Conservation (phyloP, 2,113 vertebrate species). For the Archocentrus centrarchus region DNA sequence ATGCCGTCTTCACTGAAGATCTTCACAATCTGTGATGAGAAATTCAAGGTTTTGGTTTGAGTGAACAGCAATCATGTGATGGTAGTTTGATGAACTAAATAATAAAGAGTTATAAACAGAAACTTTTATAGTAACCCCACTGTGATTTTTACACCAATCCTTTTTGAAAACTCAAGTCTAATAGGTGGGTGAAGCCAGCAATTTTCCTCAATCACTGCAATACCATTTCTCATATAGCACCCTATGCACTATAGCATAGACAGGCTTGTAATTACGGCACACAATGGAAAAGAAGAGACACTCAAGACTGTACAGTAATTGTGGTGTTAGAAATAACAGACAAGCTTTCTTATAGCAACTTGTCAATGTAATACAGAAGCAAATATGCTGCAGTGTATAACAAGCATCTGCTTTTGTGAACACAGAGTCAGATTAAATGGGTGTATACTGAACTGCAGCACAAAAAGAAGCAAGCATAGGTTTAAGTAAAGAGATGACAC, state of each 20-base stretch:
- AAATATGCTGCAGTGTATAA: slow-evolving; percentile 48
- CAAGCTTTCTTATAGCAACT: slow-evolving; percentile 52
- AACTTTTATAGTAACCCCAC: not conserved
- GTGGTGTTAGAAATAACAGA: slow-evolving; percentile 66
- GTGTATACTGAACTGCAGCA: slow-evolving; percentile 9
- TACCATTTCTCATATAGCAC: slow-evolving; percentile 54
- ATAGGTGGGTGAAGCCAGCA: slow-evolving; percentile 53
- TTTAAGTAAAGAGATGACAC: slow-evolving; percentile 22
- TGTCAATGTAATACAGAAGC: slow-evolving; percentile 57
- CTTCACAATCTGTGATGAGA: slow-evolving; percentile 89
- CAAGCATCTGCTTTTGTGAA: slow-evolving; percentile 38
- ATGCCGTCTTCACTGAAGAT: slow-evolving; percentile 97
- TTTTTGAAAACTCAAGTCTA: slow-evolving; percentile 29
- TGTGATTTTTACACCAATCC: slow-evolving; percentile 15
- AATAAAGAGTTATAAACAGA: not conserved
- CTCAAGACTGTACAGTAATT: slow-evolving; percentile 59
- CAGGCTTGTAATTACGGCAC: slow-evolving; percentile 62
- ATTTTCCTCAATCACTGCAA: slow-evolving; percentile 61
- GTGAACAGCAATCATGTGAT: not conserved
- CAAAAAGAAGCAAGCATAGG: slow-evolving; percentile 7
- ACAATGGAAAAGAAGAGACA: slow-evolving; percentile 68
- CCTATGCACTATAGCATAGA: slow-evolving; percentile 40
- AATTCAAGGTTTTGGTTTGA: not conserved
- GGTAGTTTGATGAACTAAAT: not conserved
- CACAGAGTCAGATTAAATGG: slow-evolving; percentile 13